Evolutionary conservation across 1,140 invertebrate species (phyloP), one percentile per base, ranked within the genome.

Genomic region (Psilanteris sp.): DNA sequence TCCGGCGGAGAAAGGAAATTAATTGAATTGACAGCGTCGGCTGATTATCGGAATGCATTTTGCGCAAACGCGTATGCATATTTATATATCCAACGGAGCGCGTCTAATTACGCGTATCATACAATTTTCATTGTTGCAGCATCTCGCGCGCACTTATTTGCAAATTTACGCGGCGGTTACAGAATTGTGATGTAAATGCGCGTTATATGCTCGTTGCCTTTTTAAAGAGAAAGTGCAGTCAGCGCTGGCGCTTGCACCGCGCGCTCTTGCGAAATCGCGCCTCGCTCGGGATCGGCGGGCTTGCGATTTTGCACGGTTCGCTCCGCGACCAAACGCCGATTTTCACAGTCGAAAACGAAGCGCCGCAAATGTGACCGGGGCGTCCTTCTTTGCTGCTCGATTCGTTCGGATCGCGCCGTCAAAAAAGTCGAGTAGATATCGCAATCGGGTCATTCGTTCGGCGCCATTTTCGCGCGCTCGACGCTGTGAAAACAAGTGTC

Each of bases 151-250:
- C 39, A 34, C 37, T 52, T 66, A 54, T 66, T 66, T 54, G 48
- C 36, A 54, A 66, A 66, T 54, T 54, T 44, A 29, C 46, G 46
- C 37, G 46, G 39, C 24, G 62, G 50, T 68, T 68, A 68, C 52
- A 50, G 64, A 9, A 68, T 68, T 68, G 64, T 68, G 64, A 68
- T 68, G 64, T 68, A 68, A 68, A 68, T 68, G 50, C 24, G 41
- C 52, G 43, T 68, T 68, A 57, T 55, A 50, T 57, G 52, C 50
- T 39, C 16, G 50, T 41, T 68, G 52, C 46, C 37, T 67, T 68
- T 68, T 68, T 68, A 39, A 57, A 68, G 64, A 68, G 64, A 68
- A 68, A 68, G 62, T 67, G 5, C 26, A 57, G 3, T 41, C 13
- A 27, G 31, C 18, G 39, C 41, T 48, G 18, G 64, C 39, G 34